A percentile compares a stretch with the other conserved stretches of the same genome.
Conservation (phyloP, 2,113 vertebrate genomes). For the Theristicus caerulescens region DNA sequence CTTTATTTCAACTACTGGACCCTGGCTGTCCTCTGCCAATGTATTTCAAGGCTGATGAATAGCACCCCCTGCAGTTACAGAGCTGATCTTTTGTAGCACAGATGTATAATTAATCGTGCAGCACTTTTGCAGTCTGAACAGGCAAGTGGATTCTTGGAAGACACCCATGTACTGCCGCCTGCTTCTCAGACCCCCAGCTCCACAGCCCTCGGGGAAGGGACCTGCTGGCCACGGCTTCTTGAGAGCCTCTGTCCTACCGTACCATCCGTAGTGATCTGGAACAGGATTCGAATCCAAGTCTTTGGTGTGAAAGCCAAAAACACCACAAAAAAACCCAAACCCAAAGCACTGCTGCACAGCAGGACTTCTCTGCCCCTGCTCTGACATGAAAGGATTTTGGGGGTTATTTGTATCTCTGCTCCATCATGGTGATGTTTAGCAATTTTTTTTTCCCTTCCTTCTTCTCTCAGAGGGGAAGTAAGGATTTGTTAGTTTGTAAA, state of each 20-base stretch:
- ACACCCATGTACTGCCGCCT: background rate
- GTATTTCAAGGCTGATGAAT: conserved; percentile 50
- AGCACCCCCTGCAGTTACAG: conserved; percentile 56
- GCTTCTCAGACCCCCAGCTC: background rate
- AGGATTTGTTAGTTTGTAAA: conserved; percentile 13
- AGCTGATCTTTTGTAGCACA: conserved; percentile 38
- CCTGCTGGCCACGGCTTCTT: background rate
- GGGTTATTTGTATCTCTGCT: background rate
- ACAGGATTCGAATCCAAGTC: background rate
- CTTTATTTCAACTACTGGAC: conserved; percentile 40
- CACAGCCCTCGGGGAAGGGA: background rate
- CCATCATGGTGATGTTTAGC: background rate
- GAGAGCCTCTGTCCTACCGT: background rate
- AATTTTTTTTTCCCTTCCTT: background rate
- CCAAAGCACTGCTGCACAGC: background rate
- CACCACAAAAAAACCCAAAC: background rate
- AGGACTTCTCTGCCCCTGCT: background rate
- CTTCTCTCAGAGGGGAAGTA: background rate
- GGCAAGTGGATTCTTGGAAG: conserved; percentile 9
- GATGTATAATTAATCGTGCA: conserved; percentile 56
- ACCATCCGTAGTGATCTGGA: background rate
- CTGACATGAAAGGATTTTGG: background rate
- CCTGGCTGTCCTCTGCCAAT: conserved; percentile 18
- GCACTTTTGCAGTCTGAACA: conserved; percentile 36
- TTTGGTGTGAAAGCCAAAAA: background rate